Base-by-base conservation (phyloP, 2,797 vertebrate species). In the Sitta carolinensis region DNA sequence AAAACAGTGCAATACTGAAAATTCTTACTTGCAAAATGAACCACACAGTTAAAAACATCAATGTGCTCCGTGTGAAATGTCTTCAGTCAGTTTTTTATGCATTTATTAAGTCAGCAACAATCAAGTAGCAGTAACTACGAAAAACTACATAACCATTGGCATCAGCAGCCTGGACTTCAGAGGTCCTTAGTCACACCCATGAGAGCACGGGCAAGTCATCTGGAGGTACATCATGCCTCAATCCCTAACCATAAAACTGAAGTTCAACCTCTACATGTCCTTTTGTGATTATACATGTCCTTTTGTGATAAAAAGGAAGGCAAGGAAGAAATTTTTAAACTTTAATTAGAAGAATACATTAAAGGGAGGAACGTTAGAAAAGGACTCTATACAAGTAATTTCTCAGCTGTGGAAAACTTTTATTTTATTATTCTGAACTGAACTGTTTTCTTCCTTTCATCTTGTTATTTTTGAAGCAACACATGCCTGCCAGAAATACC, bases 51-150 rank as follows among this genome's bases (percentile, higher is more conserved):
- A 69, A 78, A 84, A 57, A 30, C 8, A 79, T 25, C 3, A 2
- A 4, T 2, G 1, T 12, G 22, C 27, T 72, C 59, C 30, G 19
- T 14, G 11, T 27, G 38, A 66, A 64, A 42, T 8, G 8, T 7
- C 15, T n/a, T 76, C 36, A 42, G 12, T 8, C 22, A 40, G 2
- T 0, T 2, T 58, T 75, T 84, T 11, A 59, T 2, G 5, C 34
- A 73, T 42, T 30, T 40, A 81, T 11, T 12, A 85, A 83, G 16
- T 43, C 19, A 57, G 29, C 29, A 79, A 75, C 20, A 52, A 47
- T 47, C 50, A 88, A 76, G 47, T 9, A 76, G 29, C 34, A 87
- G 36, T 3, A 70, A 30, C 43, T 50, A 81, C 22, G 55, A 23
- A 22, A 11, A 89, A 50, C 20, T 16, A 69, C 11, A 15, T 13